phyloP scores from a whole-genome alignment of 2,888 invertebrate species.

The Lamproptera curius region DNA sequence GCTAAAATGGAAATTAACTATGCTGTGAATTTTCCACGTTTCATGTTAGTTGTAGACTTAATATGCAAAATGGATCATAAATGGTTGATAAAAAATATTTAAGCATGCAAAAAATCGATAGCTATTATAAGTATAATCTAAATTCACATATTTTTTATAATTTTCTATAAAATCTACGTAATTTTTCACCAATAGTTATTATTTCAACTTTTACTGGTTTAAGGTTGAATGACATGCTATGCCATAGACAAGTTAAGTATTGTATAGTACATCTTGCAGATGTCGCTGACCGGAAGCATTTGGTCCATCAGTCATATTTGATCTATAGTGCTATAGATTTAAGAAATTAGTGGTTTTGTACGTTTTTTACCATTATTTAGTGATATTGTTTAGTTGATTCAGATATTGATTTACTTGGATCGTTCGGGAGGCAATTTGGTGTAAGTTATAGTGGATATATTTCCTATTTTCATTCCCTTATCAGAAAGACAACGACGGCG shows the following conservation, averaged over 20 bases:
- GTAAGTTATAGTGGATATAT: slow-evolving; percentile 28
- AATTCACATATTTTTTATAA: no score
- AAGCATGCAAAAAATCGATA: no score
- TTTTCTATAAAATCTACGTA: no score
- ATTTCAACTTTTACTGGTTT: no score
- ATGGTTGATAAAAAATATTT: no score
- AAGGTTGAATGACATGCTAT: background rate
- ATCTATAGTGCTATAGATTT: slow-evolving; percentile 50
- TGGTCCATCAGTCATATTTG: slow-evolving; percentile 58
- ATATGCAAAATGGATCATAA: no score
- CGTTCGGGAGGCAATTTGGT: slow-evolving; percentile 23
- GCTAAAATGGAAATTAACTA: no score
- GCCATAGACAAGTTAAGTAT: slow-evolving; percentile 21
- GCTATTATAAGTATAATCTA: no score
- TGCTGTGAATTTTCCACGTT: no score
- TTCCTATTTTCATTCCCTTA: slow-evolving; percentile 13
- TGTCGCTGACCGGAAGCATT: slow-evolving; percentile 45
- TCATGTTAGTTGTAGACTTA: no score
- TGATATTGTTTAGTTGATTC: slow-evolving; percentile 26
- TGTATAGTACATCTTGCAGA: slow-evolving; percentile 25
- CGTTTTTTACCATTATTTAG: slow-evolving; percentile 32
- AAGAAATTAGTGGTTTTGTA: slow-evolving; percentile 23
- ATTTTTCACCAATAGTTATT: no score
- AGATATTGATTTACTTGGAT: slow-evolving; percentile 28
- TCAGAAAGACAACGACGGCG: slow-evolving; percentile 25